Evolutionary conservation across 2,113 vertebrate genomes (phyloP), one percentile per base, ranked within the genome.

Genomic region (Lycocorax pyrrhopterus): DNA sequence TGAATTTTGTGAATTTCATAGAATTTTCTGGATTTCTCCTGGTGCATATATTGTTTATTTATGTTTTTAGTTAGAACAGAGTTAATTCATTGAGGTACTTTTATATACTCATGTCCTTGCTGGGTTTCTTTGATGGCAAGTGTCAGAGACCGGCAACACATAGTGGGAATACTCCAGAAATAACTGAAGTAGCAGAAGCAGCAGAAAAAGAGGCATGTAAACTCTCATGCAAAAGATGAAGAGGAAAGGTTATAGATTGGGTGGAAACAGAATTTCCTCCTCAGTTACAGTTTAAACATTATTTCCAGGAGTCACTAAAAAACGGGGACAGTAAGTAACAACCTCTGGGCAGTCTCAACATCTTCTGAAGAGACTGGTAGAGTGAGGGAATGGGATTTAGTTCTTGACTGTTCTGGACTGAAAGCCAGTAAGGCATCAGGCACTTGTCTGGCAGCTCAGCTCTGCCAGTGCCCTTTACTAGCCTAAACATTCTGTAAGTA

Each of bases 61-160:
- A 15, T 47, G 22, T 68, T 89, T 52, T 84, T 81, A 49, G 12
- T 47, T 41, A 76, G 37, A 93, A 41, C 5, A 69, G 11, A 78
- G 6, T 71, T 81, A 59, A 59, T 78, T 91, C 16, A 25, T 4
- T 55, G 18, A n/a, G 2, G 16, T 75, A 37, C 12, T 80, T 86
- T 13, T 8, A 43, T n/a, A 10, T 7, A 41, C 1, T 74, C 1
- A 1, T 78, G 30, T 52, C 2, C 11, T 15, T 83, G 13, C 4
- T 66, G 47, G 3, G 6, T 80, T 80, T 87, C 30, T 71, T 74
- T 80, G 21, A n/a, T 35, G 14, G 7, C 21, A 87, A 64, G 14
- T 43, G 44, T 32, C 52, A 76, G 35, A 66, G 16, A 67, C 23
- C 12, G 12, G 3, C 37, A 77, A 77, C 13, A 12, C 5, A n/a